Conservation (phyloP, 2,113 vertebrate species). For the Procavia capensis region DNA sequence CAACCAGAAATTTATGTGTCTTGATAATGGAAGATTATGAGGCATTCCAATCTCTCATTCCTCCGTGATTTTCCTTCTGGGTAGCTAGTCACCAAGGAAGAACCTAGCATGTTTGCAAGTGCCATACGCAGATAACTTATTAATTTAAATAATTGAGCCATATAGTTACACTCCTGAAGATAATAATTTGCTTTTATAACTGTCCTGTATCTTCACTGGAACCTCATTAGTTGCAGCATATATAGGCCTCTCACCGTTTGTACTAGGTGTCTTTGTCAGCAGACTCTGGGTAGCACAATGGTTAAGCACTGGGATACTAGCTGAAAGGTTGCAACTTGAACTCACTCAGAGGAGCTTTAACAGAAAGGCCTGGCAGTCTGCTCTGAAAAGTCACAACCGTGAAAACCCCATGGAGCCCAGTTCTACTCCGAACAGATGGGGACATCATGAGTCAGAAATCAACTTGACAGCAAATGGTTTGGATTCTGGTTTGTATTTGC, state of each 20-base stretch:
- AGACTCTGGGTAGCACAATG: not conserved
- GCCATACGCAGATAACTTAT: not conserved
- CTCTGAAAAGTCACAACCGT: not conserved
- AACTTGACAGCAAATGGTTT: not conserved
- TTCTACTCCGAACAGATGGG: not conserved
- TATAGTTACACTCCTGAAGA: not conserved
- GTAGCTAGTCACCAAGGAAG: not conserved
- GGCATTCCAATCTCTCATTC: not conserved
- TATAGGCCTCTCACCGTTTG: not conserved
- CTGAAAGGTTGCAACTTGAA: not conserved
- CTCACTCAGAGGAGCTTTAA: not conserved
- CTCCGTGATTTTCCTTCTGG: not conserved
- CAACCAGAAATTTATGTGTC: not conserved
- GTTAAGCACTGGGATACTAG: not conserved
- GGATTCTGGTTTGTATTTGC: not conserved
- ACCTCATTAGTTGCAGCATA: not conserved
- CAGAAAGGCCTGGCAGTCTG: not conserved
- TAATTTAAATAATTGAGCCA: conserved; percentile 27
- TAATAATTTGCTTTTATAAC: not conserved
- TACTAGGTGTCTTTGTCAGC: not conserved
- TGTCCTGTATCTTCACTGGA: not conserved
- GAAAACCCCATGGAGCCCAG: too few relatives aligned
- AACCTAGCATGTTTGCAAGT: not conserved
- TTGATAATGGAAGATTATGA: not conserved
- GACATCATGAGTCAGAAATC: not conserved